Base-by-base conservation (phyloP, 1,140 invertebrate genomes). In the Holcopasites calliopsidis region DNA sequence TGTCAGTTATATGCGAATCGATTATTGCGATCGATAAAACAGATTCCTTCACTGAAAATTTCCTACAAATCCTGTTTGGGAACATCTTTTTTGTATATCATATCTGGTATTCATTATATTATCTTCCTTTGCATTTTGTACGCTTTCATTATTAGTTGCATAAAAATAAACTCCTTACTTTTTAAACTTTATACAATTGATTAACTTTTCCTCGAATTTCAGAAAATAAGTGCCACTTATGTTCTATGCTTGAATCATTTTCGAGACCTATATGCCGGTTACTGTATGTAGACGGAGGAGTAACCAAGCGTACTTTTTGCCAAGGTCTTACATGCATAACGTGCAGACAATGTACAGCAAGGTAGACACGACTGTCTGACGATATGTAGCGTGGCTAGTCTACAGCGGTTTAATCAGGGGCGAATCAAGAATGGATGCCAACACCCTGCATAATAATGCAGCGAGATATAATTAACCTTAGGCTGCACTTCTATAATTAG, bases 401-500 rank as follows among this genome's bases (percentile, higher is more conserved):
- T 66, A 62, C 38, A 13, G 49, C 13, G 31, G 28, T 72, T 54
- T 55, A 72, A 40, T 50, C 75, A 77, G 68, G 68, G 68, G 38
- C 75, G 73, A 54, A 42, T 42, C 65, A 47, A 75, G 52, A 28
- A 75, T 75, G 62, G 52, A 66, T 62, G 50, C 60, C 50, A 55
- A 57, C 62, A 74, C 60, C 60, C 62, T 74, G 61, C 70, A 54
- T 73, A 52, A 73, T 65, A 73, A 73, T 73, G 49, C 28, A 54
- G 23, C 6, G 49, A 65, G 70, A 65, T 73, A 73, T 73, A 73
- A 73, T 73, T 73, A 65, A 73, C 61, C 61, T 65, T 64, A 64
- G 35, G 54, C 38, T 65, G 35, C 31, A 65, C 70, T 54, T 42
- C 70, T 65, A 73, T 65, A 73, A 73, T 73, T 73, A 73, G 70